Evolutionary conservation across 2,113 vertebrate species (phyloP).

Genomic region (Meriones unguiculatus): DNA sequence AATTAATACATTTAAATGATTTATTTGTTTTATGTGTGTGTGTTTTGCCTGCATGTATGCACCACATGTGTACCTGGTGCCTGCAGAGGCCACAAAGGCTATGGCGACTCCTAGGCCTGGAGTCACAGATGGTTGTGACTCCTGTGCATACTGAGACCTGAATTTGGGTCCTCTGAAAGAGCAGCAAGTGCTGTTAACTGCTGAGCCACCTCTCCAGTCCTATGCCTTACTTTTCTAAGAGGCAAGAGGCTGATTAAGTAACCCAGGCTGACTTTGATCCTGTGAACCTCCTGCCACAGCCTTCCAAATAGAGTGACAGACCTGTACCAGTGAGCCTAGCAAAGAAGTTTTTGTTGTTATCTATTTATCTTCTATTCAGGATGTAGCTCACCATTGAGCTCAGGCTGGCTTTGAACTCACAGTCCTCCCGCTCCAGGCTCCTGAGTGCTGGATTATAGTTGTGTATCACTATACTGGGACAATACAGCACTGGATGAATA

Average conservation of each 20-base stretch:
- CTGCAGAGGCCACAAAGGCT: neutral
- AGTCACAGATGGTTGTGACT: neutral
- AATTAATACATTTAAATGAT: neutral
- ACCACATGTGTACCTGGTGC: neutral
- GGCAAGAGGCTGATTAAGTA: neutral
- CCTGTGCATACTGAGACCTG: neutral
- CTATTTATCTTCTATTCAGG: neutral
- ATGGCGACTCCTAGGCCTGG: neutral
- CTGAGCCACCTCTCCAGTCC: neutral
- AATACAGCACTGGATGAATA: neutral
- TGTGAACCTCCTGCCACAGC: neutral
- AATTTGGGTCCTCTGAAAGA: neutral
- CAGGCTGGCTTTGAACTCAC: neutral
- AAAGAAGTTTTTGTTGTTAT: neutral
- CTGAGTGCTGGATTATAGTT: neutral
- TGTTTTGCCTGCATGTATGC: neutral
- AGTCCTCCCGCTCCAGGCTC: neutral
- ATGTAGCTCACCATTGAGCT: neutral
- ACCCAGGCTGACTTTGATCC: neutral
- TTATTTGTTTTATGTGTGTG: neutral
- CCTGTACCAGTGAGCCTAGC: neutral
- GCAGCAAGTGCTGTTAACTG: neutral
- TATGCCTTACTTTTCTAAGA: neutral
- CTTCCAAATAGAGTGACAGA: neutral
- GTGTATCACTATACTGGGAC: neutral